Evolutionary conservation across 1,140 invertebrate genomes (phyloP).

Genomic region (Trichonephila clavipes): DNA sequence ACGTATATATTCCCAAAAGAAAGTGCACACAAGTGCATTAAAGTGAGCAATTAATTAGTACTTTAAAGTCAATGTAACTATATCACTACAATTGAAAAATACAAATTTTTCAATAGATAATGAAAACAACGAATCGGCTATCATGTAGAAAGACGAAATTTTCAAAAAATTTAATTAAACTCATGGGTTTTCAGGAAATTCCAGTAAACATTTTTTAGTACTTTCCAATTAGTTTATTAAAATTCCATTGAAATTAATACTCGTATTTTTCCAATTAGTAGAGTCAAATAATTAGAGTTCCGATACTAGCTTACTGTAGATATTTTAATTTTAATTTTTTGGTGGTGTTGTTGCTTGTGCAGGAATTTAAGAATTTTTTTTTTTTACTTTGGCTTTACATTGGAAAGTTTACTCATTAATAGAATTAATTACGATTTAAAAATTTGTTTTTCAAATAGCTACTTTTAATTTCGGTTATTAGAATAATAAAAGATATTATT

Average conservation of each 20-base stretch:
- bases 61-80: background rate
- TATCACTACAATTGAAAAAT: background rate
- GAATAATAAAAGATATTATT: too few relatives aligned
- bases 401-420: too few relatives aligned
- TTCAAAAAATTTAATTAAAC: background rate
- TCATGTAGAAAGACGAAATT: background rate
- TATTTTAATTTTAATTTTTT: too few relatives aligned
- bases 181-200: background rate
- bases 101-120: background rate
- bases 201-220: background rate
- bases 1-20: background rate
- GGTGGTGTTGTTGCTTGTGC: too few relatives aligned
- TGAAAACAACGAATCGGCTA: background rate
- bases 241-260: background rate
- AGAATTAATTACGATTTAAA: too few relatives aligned
- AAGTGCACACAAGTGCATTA: background rate
- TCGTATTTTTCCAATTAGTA: background rate
- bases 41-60: background rate
- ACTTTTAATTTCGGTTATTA: too few relatives aligned
- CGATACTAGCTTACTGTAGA: background rate
- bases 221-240: conserved; percentile 21
- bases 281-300: background rate
- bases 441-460: too few relatives aligned
- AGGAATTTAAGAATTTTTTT: too few relatives aligned
- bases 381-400: too few relatives aligned